phyloP scores from a whole-genome alignment of 2,888 invertebrate species.

The Torymus texanus region DNA sequence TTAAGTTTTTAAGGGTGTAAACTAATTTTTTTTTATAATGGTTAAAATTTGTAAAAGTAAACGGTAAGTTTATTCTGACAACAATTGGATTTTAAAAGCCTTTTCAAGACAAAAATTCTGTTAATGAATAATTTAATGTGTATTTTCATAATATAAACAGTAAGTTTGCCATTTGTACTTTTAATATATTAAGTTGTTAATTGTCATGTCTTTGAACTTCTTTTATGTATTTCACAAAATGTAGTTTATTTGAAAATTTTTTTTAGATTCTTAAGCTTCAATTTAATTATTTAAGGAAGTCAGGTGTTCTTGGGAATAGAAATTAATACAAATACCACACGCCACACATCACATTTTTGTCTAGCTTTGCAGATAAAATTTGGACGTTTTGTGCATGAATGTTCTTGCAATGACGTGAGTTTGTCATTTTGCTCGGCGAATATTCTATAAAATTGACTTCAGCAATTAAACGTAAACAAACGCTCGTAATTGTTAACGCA shows the following conservation, averaged over 20 bases:
- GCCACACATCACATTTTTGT: constrained; percentile 50
- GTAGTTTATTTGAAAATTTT: constrained; percentile 41
- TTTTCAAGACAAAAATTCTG: constrained; percentile 46
- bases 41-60: constrained; percentile 43
- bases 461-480: constrained; percentile 25
- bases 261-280: constrained; percentile 54
- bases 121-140: constrained; percentile 13
- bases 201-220: constrained; percentile 54
- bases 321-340: constrained; percentile 44
- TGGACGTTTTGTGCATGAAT: constrained; percentile 48
- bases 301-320: constrained; percentile 40
- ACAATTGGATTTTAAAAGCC: constrained; percentile 39
- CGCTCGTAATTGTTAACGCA: not conserved
- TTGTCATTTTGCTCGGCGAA: constrained; percentile 50
- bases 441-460: constrained; percentile 32
- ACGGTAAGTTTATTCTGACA: constrained; percentile 54
- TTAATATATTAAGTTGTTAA: constrained; percentile 45
- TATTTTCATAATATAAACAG: constrained; percentile 23
- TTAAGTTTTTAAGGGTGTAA: constrained; percentile 39
- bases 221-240: constrained; percentile 43
- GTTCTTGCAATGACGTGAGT: constrained; percentile 46
- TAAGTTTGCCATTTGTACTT: constrained; percentile 54
- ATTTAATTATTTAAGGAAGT: constrained; percentile 48
- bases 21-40: constrained; percentile 27
- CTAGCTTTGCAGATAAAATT: constrained; percentile 49